These are phyloP conservation scores for Coendou prehensilis DNA, from an alignment of 2,797 vertebrate genomes.

Conservation along the genomic window DNA sequence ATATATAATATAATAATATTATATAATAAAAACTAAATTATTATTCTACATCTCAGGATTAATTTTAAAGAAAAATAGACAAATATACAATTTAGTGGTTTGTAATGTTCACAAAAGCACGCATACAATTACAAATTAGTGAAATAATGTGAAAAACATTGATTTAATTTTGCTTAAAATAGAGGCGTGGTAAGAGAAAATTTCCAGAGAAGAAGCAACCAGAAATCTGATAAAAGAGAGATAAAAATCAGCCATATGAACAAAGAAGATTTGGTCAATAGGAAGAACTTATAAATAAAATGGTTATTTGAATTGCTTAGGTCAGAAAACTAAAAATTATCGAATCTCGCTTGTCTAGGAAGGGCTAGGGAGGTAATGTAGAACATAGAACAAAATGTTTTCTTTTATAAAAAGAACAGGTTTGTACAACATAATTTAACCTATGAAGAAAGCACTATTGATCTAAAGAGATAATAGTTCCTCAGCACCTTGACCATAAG, in stretches of 20 bases:
- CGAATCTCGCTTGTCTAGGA: not conserved
- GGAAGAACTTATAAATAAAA: not conserved
- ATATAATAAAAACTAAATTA: not conserved
- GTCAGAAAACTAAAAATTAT: not conserved
- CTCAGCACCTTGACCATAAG: too few relatives aligned
- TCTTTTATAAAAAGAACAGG: not conserved
- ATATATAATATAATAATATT: too few relatives aligned
- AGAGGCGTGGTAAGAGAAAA: not conserved
- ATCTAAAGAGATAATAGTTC: not conserved
- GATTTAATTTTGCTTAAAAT: not conserved
- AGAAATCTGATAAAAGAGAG: not conserved
- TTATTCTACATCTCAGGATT: not conserved
- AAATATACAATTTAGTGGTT: not conserved
- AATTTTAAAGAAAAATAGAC: not conserved
- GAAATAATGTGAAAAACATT: not conserved
- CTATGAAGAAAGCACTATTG: not conserved
- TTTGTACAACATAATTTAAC: not conserved
- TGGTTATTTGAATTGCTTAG: not conserved
- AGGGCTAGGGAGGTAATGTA: not conserved
- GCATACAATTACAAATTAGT: not conserved
- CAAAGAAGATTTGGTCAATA: not conserved
- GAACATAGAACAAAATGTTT: not conserved
- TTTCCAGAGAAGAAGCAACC: not conserved
- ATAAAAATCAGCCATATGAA: not conserved
- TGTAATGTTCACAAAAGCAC: not conserved